These are phyloP conservation scores for Lasioglossum calceatum DNA, from an alignment of 2,888 invertebrate species.

Conservation along the genomic window DNA sequence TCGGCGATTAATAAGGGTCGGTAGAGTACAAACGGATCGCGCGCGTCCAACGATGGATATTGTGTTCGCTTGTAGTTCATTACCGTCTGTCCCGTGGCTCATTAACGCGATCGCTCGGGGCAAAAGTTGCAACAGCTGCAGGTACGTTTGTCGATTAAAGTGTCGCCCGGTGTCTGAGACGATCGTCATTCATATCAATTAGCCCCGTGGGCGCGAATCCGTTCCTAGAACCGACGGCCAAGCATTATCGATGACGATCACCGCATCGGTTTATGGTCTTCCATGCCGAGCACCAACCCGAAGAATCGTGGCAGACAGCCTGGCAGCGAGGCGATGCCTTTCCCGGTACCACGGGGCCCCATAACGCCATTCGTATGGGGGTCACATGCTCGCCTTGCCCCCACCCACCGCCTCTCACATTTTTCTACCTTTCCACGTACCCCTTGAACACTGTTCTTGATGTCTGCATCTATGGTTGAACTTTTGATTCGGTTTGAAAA, in stretches of 20 bases:
- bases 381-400: conserved; percentile 62
- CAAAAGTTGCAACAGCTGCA: background rate
- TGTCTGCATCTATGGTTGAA: too few relatives aligned
- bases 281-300: conserved; percentile 63
- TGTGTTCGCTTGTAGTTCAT: conserved; percentile 16
- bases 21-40: conserved; percentile 12
- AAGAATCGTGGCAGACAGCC: conserved; percentile 78
- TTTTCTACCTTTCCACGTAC: conserved; percentile 28
- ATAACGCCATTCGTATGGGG: conserved; percentile 66
- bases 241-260: conserved; percentile 66
- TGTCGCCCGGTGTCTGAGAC: conserved; percentile 20
- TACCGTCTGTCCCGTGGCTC: conserved; percentile 15
- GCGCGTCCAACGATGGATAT: background rate
- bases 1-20: conserved; percentile 49
- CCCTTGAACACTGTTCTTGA: background rate
- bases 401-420: conserved; percentile 17
- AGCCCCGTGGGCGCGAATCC: conserved; percentile 55
- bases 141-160: conserved; percentile 25
- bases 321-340: conserved; percentile 80
- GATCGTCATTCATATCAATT: conserved; percentile 63
- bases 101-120: conserved; percentile 8
- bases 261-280: conserved; percentile 64
- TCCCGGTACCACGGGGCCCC: conserved; percentile 71
- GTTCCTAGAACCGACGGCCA: conserved; percentile 57
- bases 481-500: too few relatives aligned